Percentiles rank a stretch among this genome's conserved stretches.
These are phyloP conservation scores for Hylyphantes graminicola DNA, from an alignment of 1,140 invertebrate genomes.

Conservation along the genomic window DNA sequence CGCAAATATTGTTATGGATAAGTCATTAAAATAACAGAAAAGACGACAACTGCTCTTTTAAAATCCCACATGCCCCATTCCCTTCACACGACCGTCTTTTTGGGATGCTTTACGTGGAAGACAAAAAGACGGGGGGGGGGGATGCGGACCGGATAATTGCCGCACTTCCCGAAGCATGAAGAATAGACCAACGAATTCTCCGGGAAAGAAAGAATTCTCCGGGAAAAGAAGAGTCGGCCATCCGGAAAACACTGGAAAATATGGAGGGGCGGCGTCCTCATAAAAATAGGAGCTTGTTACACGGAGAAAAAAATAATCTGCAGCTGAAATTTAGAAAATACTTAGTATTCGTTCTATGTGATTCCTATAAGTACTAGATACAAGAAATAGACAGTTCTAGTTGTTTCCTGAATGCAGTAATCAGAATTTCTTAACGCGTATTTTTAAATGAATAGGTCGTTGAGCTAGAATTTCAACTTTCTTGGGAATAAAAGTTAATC, in stretches of 20 bases:
- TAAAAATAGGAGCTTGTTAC: neutral
- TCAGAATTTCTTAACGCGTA: too few relatives aligned
- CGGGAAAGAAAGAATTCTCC: constrained; percentile 39
- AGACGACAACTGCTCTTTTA: too few relatives aligned
- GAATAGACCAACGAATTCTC: constrained; percentile 51
- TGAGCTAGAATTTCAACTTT: too few relatives aligned
- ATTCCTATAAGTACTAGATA: too few relatives aligned
- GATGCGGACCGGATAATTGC: constrained; percentile 54
- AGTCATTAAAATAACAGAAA: too few relatives aligned
- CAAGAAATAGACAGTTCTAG: too few relatives aligned
- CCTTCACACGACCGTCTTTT: constrained; percentile 24
- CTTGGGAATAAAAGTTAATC: too few relatives aligned
- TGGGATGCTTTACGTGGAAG: constrained; percentile 44
- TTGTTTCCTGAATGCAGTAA: too few relatives aligned
- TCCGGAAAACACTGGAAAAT: constrained; percentile 38
- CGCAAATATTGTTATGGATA: too few relatives aligned
- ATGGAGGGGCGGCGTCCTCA: constrained; percentile 2
- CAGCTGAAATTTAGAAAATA: too few relatives aligned
- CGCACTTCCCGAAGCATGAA: constrained; percentile 46
- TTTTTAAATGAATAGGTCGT: too few relatives aligned
- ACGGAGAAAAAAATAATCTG: neutral
- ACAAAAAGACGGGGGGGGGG: constrained; percentile 45
- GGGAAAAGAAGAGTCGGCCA: constrained; percentile 42
- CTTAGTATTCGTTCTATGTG: too few relatives aligned
- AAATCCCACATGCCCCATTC: neutral